Base-by-base conservation (phyloP, 1,140 invertebrate genomes). In the Notospermus geniculatus region DNA sequence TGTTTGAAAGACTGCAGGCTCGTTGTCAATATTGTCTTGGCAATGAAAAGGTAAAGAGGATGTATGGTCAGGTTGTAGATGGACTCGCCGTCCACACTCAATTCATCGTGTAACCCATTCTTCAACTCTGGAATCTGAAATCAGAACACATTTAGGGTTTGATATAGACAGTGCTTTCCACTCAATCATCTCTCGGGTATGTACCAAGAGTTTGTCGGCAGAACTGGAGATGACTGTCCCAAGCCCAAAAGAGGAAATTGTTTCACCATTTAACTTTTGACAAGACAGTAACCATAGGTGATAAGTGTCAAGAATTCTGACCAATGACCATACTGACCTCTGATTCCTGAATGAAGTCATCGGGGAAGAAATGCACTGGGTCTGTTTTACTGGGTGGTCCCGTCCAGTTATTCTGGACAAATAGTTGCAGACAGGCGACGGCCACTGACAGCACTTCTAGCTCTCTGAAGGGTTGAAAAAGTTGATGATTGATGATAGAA, bases 391-490 rank as follows among this genome's bases (percentile, higher is more conserved):
- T 69, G 30, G 83, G 76, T n/a, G 90, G 89, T 11, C 91, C 88
- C 60, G 87, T 88, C 84, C 90, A 93, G 80, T 94, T 95, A 39
- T 82, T 83, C 79, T 92, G 88, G 60, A 90, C 84, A 82, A 93
- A 94, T 41, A 84, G 81, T 57, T 89, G 83, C 15, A 92, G 77
- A 61, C 86, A 84, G 17, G 87, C 78, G 50, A 88, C 78, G 19
- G 84, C 87, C 64, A 84, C 65, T 41, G 71, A 74, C 15, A 87
- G 63, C 19, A 83, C 50, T 56, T 80, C 60, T 56, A 78, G 56
- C 46, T 74, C 62, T 27, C 74, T 76, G 62, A 28, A 61, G 60
- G n/a, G n/a, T n/a, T 25, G 45, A 59, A 2, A 55, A 36, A 15
- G 32, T 36, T 36, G 32, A 36, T 36, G 32, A 36, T n/a, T n/a